Conservation (phyloP, 2,888 invertebrate genomes). For the Adelphocoris suturalis region DNA sequence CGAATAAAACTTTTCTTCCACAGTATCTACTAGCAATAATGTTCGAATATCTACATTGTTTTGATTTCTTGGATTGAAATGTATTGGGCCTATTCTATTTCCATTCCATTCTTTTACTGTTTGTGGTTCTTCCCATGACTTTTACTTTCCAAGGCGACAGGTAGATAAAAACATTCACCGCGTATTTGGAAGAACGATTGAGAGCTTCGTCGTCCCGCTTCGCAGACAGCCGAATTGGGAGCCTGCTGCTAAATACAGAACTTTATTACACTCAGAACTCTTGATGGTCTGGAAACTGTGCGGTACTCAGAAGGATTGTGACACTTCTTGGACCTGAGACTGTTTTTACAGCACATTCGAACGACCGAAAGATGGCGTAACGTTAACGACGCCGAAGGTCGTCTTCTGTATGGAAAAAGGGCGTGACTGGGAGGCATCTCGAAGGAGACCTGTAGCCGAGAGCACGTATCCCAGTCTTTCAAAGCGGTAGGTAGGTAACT, state of each 20-base stretch:
- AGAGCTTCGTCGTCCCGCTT: not conserved
- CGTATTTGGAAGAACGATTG: not conserved
- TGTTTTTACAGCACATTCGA: slow-evolving; percentile 1
- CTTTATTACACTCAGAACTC: not conserved
- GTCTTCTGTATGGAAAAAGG: slow-evolving; percentile 22
- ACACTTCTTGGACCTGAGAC: not conserved
- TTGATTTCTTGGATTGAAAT: no score
- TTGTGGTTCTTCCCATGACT: no score
- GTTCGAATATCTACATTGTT: no score
- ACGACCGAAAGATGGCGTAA: slow-evolving; percentile 24
- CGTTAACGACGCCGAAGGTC: slow-evolving; percentile 7
- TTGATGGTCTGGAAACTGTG: not conserved
- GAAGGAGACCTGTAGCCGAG: not conserved
- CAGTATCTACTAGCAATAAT: no score
- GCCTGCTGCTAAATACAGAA: not conserved
- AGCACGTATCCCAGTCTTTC: not conserved
- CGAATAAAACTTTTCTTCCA: no score
- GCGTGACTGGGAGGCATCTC: slow-evolving; percentile 25
- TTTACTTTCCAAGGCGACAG: no score
- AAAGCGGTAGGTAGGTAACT: slow-evolving; percentile 11
- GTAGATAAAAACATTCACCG: not conserved
- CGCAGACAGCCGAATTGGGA: not conserved
- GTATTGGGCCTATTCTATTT: no score
- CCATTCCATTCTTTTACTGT: no score
- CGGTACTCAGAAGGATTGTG: slow-evolving; percentile 1